phyloP scores from a whole-genome alignment of 2,797 vertebrate genomes.

The Miichthys miiuy region DNA sequence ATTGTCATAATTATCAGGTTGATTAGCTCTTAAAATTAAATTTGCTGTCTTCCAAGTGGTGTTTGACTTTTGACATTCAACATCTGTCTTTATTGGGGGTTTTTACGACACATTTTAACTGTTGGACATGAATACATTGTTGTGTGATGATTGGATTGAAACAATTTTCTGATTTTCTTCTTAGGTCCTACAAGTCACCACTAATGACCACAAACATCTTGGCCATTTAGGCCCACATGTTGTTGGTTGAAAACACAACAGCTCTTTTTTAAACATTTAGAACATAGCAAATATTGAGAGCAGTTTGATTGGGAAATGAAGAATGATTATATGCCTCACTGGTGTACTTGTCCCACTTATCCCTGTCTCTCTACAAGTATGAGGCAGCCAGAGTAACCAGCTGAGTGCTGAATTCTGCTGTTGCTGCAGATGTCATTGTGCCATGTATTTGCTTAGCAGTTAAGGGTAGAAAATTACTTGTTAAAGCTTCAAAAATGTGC shows the following conservation, averaged over 20 bases:
- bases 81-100: background rate
- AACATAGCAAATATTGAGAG: background rate
- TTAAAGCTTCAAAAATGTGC: constrained; percentile 27
- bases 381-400: constrained; percentile 40
- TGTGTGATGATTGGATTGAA: background rate
- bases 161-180: background rate
- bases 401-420: constrained; percentile 47
- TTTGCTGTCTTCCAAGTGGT: accelerated
- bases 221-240: background rate
- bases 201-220: constrained; percentile 9
- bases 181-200: background rate
- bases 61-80: background rate
- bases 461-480: constrained; percentile 45
- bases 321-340: constrained; percentile 34
- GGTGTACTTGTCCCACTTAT: constrained; percentile 52
- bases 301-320: constrained; percentile 11
- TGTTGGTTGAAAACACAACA: background rate
- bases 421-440: constrained; percentile 54
- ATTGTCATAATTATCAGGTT: background rate
- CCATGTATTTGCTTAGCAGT: constrained; percentile 58
- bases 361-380: constrained; percentile 24
- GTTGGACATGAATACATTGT: background rate
- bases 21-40: background rate
- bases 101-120: background rate
- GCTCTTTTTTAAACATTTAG: background rate